These are phyloP conservation scores for Brachionus calyciflorus DNA, from an alignment of 1,140 invertebrate species.

Conservation along the genomic window DNA sequence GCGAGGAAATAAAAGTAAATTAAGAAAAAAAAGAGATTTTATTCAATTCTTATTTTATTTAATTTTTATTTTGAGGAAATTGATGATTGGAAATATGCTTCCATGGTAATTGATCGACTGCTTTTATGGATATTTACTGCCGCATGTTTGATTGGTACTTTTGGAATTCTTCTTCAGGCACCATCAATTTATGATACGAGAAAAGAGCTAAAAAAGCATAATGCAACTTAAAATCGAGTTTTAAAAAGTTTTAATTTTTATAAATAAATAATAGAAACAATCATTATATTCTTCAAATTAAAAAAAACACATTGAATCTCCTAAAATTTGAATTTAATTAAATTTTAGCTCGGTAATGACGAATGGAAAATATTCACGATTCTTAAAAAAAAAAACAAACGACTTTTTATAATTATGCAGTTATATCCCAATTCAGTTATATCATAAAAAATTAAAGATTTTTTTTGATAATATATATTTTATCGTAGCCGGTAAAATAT, in stretches of 20 bases:
- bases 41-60: background rate
- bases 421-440: too few species aligned
- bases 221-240: background rate
- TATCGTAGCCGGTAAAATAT: too few species aligned
- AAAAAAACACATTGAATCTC: too few species aligned
- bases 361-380: too few species aligned
- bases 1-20: conserved; percentile 31
- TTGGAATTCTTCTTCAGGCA: conserved; percentile 83
- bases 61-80: conserved; percentile 51
- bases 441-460: too few species aligned
- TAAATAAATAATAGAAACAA: too few species aligned
- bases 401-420: too few species aligned
- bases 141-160: conserved; percentile 77
- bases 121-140: conserved; percentile 95
- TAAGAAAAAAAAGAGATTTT: background rate
- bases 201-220: conserved; percentile 13
- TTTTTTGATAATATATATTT: too few species aligned
- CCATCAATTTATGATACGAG: conserved; percentile 62
- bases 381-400: too few species aligned
- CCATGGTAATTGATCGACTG: conserved; percentile 95
- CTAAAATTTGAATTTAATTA: too few species aligned
- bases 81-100: conserved; percentile 95
- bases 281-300: too few species aligned
- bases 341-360: too few species aligned
- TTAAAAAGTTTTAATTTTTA: background rate